Base-by-base conservation (phyloP, 2,797 vertebrate genomes). In the Hyperoplus lanceolatus region DNA sequence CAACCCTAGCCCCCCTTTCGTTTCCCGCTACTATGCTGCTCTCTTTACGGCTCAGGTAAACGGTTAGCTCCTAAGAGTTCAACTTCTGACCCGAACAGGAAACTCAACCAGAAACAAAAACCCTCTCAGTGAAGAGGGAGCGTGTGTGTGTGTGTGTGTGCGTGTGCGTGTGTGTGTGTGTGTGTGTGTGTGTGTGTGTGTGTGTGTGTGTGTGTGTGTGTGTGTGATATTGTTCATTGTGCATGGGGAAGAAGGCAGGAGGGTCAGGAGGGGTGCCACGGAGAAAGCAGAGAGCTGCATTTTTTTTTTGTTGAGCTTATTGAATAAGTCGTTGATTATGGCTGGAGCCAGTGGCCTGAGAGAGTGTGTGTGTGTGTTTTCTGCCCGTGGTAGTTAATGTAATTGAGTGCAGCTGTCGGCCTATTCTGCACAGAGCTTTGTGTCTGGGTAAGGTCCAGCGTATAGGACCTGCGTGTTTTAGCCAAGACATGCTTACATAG, bases 321-420 rank as follows among this genome's bases (percentile, higher is more conserved):
- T 93, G 84, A 94, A 93, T 93, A 92, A 93, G 89, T 84, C 57
- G 80, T 83, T 93, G 90, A 93, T 93, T 93, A 86, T 86, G 80
- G 85, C 87, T 85, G 85, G 89, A 92, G 91, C 91, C 89, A 83
- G 87, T 63, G 86, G 86, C 90, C 87, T 82, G 56, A 87, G 70
- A 75, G 90, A 73, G 82, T 75, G 89, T 86, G 88, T 85, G 82
- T 75, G 89, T 86, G 88, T 85, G 86, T 88, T 87, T 89, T 90
- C 69, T 81, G 89, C 84, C 70, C 1, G 41, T 61, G 86, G 87
- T 90, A 80, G 90, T 94, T 90, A 91, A 93, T 87, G 90, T 93
- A 94, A 94, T 93, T 90, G 90, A 93, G 84, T 90, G 89, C 93
- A 94, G 93, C 90, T 94, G 93, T 92, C 54, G 63, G 79, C 83